These are phyloP conservation scores for Coendou prehensilis DNA, from an alignment of 2,797 vertebrate genomes.

Conservation along the genomic window DNA sequence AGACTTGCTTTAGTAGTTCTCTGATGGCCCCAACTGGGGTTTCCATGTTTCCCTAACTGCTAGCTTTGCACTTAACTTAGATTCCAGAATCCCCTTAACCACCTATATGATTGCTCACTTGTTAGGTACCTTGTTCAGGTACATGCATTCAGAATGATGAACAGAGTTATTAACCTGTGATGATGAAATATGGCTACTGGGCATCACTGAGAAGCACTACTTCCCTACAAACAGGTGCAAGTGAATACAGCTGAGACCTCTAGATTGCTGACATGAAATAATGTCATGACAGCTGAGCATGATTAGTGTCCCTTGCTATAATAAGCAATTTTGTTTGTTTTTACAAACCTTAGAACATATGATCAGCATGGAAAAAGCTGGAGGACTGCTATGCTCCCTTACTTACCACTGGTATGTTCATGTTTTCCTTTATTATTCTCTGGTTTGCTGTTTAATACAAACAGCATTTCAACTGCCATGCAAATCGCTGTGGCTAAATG, in stretches of 20 bases:
- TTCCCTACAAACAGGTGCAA: background rate
- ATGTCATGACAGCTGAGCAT: background rate
- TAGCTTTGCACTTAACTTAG: background rate
- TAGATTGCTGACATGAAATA: background rate
- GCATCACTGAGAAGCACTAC: background rate
- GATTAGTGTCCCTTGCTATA: constrained; percentile 9
- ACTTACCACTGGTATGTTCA: constrained; percentile 34
- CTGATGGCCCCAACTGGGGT: background rate
- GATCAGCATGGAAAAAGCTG: constrained; percentile 55
- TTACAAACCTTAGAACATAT: background rate
- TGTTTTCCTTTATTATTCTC: constrained; percentile 78
- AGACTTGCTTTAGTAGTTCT: constrained; percentile 35
- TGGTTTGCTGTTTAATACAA: constrained; percentile 73
- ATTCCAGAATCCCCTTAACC: background rate
- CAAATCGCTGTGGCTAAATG: constrained; percentile 75
- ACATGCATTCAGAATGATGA: background rate
- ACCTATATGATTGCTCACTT: background rate
- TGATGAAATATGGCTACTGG: constrained; percentile 2
- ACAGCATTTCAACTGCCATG: constrained; percentile 73
- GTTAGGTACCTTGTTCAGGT: background rate
- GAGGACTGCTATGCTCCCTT: background rate
- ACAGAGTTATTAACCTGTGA: background rate
- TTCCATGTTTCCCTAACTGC: background rate
- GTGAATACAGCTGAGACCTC: background rate
- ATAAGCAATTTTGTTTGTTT: background rate